A percentile compares a stretch with the other conserved stretches of the same genome.
Conservation (phyloP, 1,140 invertebrate species). For the Drosophila baimaii region DNA sequence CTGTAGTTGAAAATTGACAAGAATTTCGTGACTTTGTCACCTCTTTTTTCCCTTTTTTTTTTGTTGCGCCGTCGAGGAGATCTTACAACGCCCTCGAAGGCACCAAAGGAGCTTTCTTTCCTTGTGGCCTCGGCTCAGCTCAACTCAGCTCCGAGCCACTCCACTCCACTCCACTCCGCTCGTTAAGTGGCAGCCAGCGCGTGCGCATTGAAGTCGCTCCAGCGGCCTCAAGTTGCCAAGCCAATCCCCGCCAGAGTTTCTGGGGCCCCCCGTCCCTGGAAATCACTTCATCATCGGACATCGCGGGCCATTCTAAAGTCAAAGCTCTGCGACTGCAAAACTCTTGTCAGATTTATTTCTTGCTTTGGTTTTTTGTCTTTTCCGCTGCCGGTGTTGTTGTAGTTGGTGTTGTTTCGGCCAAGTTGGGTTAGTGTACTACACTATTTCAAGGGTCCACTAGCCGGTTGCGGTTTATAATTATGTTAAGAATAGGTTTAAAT, state of each 20-base stretch:
- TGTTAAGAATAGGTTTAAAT: too few species aligned
- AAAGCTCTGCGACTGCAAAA: conserved; percentile 66
- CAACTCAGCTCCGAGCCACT: too few species aligned
- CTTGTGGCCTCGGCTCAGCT: conserved; percentile 45
- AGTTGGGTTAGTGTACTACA: conserved; percentile 27
- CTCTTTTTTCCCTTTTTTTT: conserved; percentile 72
- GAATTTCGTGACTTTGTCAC: conserved; percentile 85
- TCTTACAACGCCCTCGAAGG: conserved; percentile 77
- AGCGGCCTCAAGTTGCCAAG: conserved; percentile 29
- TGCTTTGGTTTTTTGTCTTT: conserved; percentile 26
- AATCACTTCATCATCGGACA: conserved; percentile 79
- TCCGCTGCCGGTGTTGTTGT: conserved; percentile 33
- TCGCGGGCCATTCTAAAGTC: conserved; percentile 69
- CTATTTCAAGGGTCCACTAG: background rate
- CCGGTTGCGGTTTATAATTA: too few species aligned
- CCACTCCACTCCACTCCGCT: conserved; percentile 30
- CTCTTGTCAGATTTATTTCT: conserved; percentile 81
- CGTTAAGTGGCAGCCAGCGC: conserved; percentile 80
- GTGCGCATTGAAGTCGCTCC: conserved; percentile 73
- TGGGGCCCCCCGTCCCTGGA: conserved; percentile 31
- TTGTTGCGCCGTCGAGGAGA: conserved; percentile 48
- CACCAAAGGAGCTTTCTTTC: conserved; percentile 65
- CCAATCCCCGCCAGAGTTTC: conserved; percentile 10
- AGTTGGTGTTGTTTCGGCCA: conserved; percentile 32
- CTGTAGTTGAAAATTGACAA: conserved; percentile 84